Evolutionary conservation across 2,113 vertebrate genomes (phyloP), one percentile per base, ranked within the genome.

Genomic region (Emydura subglobosa): DNA sequence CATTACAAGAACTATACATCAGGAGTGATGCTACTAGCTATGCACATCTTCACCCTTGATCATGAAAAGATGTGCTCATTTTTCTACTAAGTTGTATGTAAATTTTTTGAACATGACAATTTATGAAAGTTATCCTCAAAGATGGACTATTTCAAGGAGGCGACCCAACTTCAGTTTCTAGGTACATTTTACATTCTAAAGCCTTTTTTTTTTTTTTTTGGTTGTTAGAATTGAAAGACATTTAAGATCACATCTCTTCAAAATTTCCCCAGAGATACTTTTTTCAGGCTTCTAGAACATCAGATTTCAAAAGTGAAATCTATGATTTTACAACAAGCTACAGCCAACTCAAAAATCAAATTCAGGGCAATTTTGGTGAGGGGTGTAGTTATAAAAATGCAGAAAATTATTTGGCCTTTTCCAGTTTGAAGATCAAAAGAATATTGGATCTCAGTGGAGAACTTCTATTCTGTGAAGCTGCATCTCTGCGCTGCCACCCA

Each of bases 41-140:
- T 34, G 61, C 31, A 53, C 47, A 95, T n/a, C 68, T 91, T 90
- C 91, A 95, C 78, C n/a, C 87, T 34, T 65, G 42, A 88, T 95
- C 81, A 85, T 0, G 3, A 10, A 2, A 22, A 34, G 10, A 92
- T 44, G 88, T 11, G 79, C 83, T 91, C 65, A 91, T 76, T 88
- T 96, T 87, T 92, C 54, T 50, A 82, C 25, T 65, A 31, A 0
- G 0, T 78, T 86, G 27, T 88, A 88, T 3, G 4, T 78, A 92
- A 95, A 91, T 29, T n/a, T 42, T 87, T 59, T 85, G 55, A 94
- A 27, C 3, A 78, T 29, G 25, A 85, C 61, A 39, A 34, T 82
- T 90, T 95, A 82, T 13, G 47, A 79, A 72, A 7, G 85, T 5
- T n/a, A 39, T 14, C 88, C 34, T 86, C 88, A 39, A 74, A 42